Evolutionary conservation across 2,797 vertebrate genomes (phyloP).

Genomic region (Pipistrellus kuhlii): DNA sequence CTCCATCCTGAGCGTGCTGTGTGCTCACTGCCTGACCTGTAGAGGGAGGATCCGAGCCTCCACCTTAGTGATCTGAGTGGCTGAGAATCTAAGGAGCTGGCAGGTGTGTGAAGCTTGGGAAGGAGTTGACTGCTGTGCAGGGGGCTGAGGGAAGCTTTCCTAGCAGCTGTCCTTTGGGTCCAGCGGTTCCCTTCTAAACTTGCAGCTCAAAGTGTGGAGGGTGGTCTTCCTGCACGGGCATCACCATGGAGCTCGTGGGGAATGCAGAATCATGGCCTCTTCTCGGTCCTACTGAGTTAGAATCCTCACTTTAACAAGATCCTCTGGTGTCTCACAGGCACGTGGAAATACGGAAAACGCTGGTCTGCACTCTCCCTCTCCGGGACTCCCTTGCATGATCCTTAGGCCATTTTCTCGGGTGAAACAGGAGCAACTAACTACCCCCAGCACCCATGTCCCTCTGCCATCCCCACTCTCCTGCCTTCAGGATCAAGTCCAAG

Average conservation of each 20-base stretch:
- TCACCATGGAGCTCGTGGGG: background rate
- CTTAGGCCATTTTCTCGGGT: background rate
- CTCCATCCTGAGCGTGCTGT: background rate
- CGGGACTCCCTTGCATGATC: background rate
- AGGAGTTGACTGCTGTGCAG: background rate
- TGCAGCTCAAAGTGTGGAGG: background rate
- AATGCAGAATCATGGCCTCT: background rate
- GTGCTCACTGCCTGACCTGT: background rate
- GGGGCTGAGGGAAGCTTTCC: background rate
- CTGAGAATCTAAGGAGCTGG: background rate
- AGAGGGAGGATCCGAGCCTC: background rate
- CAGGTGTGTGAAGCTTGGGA: background rate
- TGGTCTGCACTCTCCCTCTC: background rate
- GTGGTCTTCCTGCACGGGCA: fast-evolving
- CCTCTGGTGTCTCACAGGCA: background rate
- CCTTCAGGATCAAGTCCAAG: background rate
- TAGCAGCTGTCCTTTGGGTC: background rate
- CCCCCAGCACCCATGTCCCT: background rate
- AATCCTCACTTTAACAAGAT: background rate
- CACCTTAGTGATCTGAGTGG: background rate
- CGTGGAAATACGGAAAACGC: background rate
- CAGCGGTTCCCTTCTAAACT: background rate
- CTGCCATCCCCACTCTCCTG: background rate
- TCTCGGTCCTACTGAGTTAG: background rate
- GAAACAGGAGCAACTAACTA: background rate